phyloP scores from a whole-genome alignment of 2,888 invertebrate species.

The Callinectes sapidus region DNA sequence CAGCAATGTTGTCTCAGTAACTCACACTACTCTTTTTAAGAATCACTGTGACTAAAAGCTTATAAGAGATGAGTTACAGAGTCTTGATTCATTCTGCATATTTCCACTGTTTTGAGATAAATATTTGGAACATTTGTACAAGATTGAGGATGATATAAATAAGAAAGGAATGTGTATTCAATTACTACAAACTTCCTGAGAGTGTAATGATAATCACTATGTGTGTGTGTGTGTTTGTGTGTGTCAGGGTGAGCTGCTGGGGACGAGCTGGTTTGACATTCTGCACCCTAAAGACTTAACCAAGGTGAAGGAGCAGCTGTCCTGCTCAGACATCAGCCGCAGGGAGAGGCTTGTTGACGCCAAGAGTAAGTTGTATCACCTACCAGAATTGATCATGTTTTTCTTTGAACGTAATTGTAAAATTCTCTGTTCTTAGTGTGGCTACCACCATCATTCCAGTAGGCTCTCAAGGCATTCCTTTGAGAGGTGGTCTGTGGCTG shows the following conservation, averaged over 20 bases:
- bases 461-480: too few relatives aligned
- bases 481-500: too few relatives aligned
- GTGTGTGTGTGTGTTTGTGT: conserved; percentile 53
- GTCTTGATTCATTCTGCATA: too few relatives aligned
- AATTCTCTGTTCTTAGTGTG: background rate
- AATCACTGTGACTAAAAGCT: too few relatives aligned
- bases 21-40: too few relatives aligned
- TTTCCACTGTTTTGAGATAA: too few relatives aligned
- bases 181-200: background rate
- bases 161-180: background rate
- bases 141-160: background rate
- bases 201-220: background rate
- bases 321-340: conserved; percentile 91
- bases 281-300: conserved; percentile 95
- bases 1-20: too few relatives aligned
- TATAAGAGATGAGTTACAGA: too few relatives aligned
- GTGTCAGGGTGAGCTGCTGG: conserved; percentile 87
- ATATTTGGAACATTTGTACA: background rate
- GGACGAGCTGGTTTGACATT: conserved; percentile 95
- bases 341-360: conserved; percentile 93
- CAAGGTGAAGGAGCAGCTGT: conserved; percentile 95
- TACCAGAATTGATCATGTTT: background rate
- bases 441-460: background rate
- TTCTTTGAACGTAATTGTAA: background rate
- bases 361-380: conserved; percentile 75